Evolutionary conservation across 2,113 vertebrate species (phyloP).

Genomic region (human (Homo sapiens)): GRCh38 chr21:40855501-40856000

Average conservation of each 20-base stretch:
- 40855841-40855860: background rate
- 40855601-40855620: background rate
- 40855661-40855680: background rate
- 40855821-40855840: background rate
- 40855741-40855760: too few relatives aligned
- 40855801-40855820: background rate
- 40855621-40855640: background rate
- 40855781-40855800: too few relatives aligned
- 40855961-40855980: background rate
- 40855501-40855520: background rate
- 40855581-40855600: background rate
- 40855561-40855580: background rate
- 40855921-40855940: background rate
- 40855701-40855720: background rate
- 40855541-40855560: background rate
- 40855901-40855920: background rate
- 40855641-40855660: fast-evolving
- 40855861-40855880: background rate
- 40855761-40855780: background rate
- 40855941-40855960: background rate
- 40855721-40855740: background rate
- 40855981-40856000: background rate
- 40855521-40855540: background rate
- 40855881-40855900: background rate
- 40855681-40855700: background rate